phyloP scores from a whole-genome alignment of 2,113 vertebrate genomes.

The Ornithorhynchus anatinus region DNA sequence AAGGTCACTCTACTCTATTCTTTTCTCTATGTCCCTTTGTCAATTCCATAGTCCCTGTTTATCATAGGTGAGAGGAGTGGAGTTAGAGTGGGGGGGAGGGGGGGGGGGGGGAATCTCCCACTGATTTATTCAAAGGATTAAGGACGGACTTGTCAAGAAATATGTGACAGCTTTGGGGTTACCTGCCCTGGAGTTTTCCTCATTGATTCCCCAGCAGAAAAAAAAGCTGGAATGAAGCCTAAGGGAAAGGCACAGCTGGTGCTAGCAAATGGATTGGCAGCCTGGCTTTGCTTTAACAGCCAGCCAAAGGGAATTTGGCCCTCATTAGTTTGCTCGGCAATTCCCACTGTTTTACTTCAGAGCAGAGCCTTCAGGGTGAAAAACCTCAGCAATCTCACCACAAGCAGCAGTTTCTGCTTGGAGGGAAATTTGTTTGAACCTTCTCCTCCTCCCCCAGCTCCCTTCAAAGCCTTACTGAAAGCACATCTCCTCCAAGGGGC shows the following conservation, averaged over 20 bases:
- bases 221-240: neutral
- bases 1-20: fast-evolving
- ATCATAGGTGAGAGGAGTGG: too few species aligned
- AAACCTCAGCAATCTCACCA: too few species aligned
- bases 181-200: neutral
- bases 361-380: neutral
- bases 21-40: fast-evolving
- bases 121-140: fast-evolving
- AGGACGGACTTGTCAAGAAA: neutral
- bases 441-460: too few species aligned
- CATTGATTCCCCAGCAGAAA: neutral
- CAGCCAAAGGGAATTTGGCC: neutral
- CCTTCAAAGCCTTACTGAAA: too few species aligned
- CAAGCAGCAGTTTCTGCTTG: neutral
- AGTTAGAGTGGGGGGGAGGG: too few species aligned
- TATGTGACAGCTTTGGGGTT: neutral
- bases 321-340: neutral
- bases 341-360: neutral
- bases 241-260: neutral
- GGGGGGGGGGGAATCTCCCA: too few species aligned
- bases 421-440: too few species aligned
- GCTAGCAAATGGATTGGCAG: neutral
- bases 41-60: neutral
- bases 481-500: too few species aligned
- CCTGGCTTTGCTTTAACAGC: fast-evolving